These are phyloP conservation scores for Nyctibius bracteatus DNA, from an alignment of 2,113 vertebrate genomes.

Conservation along the genomic window DNA sequence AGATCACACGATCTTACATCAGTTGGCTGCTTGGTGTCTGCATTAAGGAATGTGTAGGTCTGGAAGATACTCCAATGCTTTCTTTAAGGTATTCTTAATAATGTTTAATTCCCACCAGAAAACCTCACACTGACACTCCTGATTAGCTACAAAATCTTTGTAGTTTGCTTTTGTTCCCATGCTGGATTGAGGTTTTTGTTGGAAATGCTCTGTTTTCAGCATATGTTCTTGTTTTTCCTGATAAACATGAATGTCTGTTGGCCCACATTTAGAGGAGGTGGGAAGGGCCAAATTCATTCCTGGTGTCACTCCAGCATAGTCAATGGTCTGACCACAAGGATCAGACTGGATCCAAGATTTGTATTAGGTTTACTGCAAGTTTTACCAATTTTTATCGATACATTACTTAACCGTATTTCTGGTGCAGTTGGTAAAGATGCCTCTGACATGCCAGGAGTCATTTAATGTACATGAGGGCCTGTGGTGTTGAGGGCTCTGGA, in stretches of 20 bases:
- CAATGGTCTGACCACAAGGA: background rate
- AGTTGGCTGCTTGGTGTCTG: background rate
- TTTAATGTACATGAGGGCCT: background rate
- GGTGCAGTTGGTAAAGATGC: background rate
- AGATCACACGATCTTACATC: background rate
- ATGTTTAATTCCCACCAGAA: background rate
- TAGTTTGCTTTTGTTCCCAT: conserved; percentile 43
- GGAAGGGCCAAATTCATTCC: conserved; percentile 18
- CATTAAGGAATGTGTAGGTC: background rate
- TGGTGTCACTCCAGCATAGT: background rate
- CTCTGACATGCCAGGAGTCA: background rate
- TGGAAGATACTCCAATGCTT: background rate
- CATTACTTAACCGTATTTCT: background rate
- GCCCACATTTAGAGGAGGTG: conserved; percentile 26
- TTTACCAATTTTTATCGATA: background rate
- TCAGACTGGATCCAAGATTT: background rate
- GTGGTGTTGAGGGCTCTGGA: background rate
- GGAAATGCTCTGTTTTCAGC: conserved; percentile 53
- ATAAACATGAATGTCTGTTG: conserved; percentile 56
- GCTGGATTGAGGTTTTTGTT: conserved; percentile 52
- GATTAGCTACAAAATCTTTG: background rate
- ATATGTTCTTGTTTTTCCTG: conserved; percentile 74
- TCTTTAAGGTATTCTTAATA: background rate
- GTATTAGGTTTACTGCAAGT: background rate
- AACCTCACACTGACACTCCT: background rate